Evolutionary conservation across 2,797 vertebrate species (phyloP).

Genomic region (Periophthalmus magnuspinnatus): DNA sequence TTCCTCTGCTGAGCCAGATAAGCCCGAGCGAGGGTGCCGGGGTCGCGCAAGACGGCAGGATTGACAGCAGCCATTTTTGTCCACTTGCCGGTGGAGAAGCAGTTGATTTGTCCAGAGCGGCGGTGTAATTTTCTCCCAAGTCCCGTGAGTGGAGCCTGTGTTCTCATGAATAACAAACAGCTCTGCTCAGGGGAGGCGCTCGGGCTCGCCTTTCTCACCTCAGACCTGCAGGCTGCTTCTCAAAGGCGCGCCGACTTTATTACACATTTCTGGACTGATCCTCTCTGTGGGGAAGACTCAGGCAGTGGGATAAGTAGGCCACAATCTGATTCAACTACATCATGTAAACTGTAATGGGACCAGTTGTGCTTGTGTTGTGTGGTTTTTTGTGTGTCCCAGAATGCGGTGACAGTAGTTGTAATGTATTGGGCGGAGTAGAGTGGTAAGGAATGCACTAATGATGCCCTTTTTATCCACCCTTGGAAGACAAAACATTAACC

Average conservation of each 20-base stretch:
- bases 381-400: slow-evolving; percentile 58
- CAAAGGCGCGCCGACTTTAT: slow-evolving; percentile 44
- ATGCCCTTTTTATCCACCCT: slow-evolving; percentile 42
- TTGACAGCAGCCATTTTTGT: slow-evolving; percentile 37
- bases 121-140: slow-evolving; percentile 46
- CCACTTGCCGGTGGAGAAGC: slow-evolving; percentile 19
- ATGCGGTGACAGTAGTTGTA: neutral
- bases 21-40: slow-evolving; percentile 32
- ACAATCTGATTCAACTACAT: slow-evolving; percentile 13
- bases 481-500: slow-evolving; percentile 31
- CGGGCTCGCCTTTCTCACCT: slow-evolving; percentile 40
- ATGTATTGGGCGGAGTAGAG: slow-evolving; percentile 41
- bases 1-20: slow-evolving; percentile 51
- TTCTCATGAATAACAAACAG: slow-evolving; percentile 67
- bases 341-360: slow-evolving; percentile 7
- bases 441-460: slow-evolving; percentile 70
- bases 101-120: slow-evolving; percentile 33
- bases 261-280: slow-evolving; percentile 54
- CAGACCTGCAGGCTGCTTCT: slow-evolving; percentile 41
- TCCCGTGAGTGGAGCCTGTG: slow-evolving; percentile 35
- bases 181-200: slow-evolving; percentile 35
- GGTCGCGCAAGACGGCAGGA: slow-evolving; percentile 34
- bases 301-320: slow-evolving; percentile 11
- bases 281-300: slow-evolving; percentile 33
- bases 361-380: slow-evolving; percentile 32